These are phyloP conservation scores for Ditylenchus weischeri DNA, from an alignment of 2,888 invertebrate species.

Conservation along the genomic window DNA sequence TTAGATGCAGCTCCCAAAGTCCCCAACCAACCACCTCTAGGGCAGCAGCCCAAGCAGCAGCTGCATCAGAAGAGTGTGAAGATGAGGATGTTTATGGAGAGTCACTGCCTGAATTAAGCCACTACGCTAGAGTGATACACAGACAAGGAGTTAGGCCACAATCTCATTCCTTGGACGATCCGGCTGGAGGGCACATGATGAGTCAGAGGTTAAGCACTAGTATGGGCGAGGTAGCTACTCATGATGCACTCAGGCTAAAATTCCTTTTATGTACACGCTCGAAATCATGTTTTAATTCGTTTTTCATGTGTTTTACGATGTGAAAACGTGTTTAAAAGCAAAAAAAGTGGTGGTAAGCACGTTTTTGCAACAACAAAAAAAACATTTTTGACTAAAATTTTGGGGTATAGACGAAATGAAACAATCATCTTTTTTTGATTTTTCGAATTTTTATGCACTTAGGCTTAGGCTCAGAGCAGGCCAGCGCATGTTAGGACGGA, in stretches of 20 bases:
- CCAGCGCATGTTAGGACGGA: too few relatives aligned
- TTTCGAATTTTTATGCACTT: too few relatives aligned
- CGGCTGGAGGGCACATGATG: constrained; percentile 5
- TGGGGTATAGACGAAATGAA: too few relatives aligned
- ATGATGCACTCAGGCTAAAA: not conserved
- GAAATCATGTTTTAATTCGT: too few relatives aligned
- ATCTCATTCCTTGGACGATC: constrained; percentile 12
- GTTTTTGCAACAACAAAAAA: too few relatives aligned
- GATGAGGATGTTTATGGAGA: constrained; percentile 37
- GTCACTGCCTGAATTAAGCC: constrained; percentile 26
- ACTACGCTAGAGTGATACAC: constrained; percentile 8
- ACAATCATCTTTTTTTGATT: too few relatives aligned
- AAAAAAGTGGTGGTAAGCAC: too few relatives aligned
- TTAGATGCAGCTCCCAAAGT: constrained; percentile 20
- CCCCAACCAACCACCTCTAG: constrained; percentile 15
- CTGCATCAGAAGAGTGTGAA: constrained; percentile 17
- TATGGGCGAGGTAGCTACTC: constrained; percentile 37
- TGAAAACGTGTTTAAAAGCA: too few relatives aligned
- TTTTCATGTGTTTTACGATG: too few relatives aligned
- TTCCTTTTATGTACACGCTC: too few relatives aligned
- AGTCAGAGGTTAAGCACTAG: constrained; percentile 28
- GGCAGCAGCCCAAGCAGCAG: constrained; percentile 12
- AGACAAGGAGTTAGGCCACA: constrained; percentile 10
- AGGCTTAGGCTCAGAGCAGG: too few relatives aligned
- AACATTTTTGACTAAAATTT: too few relatives aligned